Base-by-base conservation (phyloP, 2,113 vertebrate species). In the Ranitomeya imitator region DNA sequence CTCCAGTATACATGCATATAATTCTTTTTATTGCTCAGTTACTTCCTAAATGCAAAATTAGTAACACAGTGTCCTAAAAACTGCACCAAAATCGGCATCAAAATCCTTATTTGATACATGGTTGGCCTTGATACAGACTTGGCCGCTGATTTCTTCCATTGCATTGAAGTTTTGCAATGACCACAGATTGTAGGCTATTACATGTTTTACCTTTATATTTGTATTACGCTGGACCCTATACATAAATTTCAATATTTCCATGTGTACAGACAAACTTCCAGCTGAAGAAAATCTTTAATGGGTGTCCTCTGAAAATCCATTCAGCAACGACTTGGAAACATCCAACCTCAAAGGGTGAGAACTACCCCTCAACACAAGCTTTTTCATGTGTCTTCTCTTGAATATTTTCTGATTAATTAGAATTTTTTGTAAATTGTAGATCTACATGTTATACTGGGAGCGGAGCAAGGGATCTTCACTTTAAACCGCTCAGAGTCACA, bases 401-500 rank as follows among this genome's bases (percentile, higher is more conserved):
- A 1, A 0, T 54, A 7, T 15, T 55, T 4, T 5, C 11, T 13
- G 5, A 18, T 1, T 8, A 18, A 26, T 26, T 7, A 31, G 12
- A 2, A 3, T 15, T 18, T 9, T 71, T n/a, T 69, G 16, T n/a
- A 45, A 55, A 37, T 89, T 86, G 79, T 90, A 98, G 97, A 97
- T 69, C 94, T 94, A 31, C 95, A 97, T 87, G 92, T 98, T 89
- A 96, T 98, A 85, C 93, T 98, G 86, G 97, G 95, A 3, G 95
- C 97, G 0, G 97, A 98, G 57, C 96, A 98, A 84, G 97, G 97
- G 0, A 97, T 98, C 88, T 98, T 97, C 91, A 96, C 95, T 71
- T 88, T 98, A 89, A 98, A 97, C 92, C 93, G 96, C 57, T 96
- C 91, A 16, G 93, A 97, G 14, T 71, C 94, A 0, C 97, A 97